Percentiles rank a stretch among this genome's conserved stretches.
Conservation (phyloP, 1,140 invertebrate genomes). For the Hyles euphorbiae region DNA sequence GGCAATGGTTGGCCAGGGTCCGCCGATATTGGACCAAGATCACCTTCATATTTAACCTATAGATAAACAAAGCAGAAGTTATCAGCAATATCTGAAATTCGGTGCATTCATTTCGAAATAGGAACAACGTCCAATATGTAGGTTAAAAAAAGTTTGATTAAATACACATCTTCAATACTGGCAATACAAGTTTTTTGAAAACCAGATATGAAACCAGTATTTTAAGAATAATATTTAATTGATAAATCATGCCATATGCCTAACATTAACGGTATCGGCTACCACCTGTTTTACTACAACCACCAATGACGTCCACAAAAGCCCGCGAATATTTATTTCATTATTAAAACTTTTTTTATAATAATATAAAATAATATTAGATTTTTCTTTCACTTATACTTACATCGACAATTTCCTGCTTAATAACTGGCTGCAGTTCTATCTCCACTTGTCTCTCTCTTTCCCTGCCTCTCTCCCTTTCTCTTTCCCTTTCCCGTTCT, state of each 20-base stretch:
- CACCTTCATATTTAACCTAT: constrained; percentile 26
- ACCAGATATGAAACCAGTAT: not conserved
- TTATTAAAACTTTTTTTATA: not conserved
- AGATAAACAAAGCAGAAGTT: constrained; percentile 12
- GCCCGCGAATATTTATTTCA: not conserved
- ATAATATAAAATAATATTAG: not conserved
- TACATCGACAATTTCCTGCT: constrained; percentile 54
- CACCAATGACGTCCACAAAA: not conserved
- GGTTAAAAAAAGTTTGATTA: too few species aligned
- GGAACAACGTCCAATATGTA: too few species aligned
- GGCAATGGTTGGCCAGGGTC: constrained; percentile 10
- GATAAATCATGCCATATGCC: too few species aligned
- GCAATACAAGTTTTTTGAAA: too few species aligned
- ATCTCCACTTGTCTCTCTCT: constrained; percentile 48
- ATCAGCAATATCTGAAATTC: not conserved
- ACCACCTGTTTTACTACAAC: not conserved
- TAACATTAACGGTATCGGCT: too few species aligned
- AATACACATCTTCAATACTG: too few species aligned
- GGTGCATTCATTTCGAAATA: too few species aligned
- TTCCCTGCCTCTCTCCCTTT: constrained; percentile 36
- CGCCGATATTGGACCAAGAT: constrained; percentile 11
- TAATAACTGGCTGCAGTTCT: constrained; percentile 48
- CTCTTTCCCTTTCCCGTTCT: constrained; percentile 34
- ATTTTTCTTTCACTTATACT: constrained; percentile 11
- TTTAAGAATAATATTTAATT: not conserved